Conservation (phyloP, 2,888 invertebrate species). For the Hypolimnas misippus region DNA sequence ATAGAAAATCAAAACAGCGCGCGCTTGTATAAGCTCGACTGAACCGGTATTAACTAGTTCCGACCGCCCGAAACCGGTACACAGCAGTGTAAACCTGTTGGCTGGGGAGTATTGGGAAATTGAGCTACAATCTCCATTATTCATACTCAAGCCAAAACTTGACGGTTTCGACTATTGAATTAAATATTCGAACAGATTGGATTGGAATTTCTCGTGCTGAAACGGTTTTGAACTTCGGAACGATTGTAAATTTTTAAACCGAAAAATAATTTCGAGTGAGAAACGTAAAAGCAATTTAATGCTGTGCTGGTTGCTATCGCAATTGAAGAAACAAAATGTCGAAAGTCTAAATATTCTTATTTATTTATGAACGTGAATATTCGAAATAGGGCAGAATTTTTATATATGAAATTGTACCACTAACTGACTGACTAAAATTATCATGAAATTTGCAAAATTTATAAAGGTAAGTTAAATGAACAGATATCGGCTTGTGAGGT, state of each 20-base stretch:
- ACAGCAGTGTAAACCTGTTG: slow-evolving; percentile 25
- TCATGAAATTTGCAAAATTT: too few species aligned
- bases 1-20: neutral
- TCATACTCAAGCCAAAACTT: slow-evolving; percentile 37
- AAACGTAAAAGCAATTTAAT: neutral
- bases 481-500: too few species aligned
- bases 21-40: slow-evolving; percentile 8
- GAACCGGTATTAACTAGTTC: slow-evolving; percentile 16
- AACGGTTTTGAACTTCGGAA: slow-evolving; percentile 3
- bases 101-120: slow-evolving; percentile 36
- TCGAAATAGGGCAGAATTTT: neutral
- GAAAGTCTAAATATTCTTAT: neutral
- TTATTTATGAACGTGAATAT: neutral
- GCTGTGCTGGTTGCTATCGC: neutral
- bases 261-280: slow-evolving; percentile 1
- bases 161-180: slow-evolving; percentile 35
- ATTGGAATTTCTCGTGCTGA: slow-evolving; percentile 11
- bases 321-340: neutral
- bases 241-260: slow-evolving; percentile 4
- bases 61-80: slow-evolving; percentile 10
- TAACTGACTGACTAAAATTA: too few species aligned
- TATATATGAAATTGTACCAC: too few species aligned
- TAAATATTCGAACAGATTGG: slow-evolving; percentile 35
- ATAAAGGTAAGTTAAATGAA: too few species aligned
- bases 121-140: slow-evolving; percentile 38